These are phyloP conservation scores for Nothobranchius furzeri DNA, from an alignment of 2,113 vertebrate species.

Conservation along the genomic window DNA sequence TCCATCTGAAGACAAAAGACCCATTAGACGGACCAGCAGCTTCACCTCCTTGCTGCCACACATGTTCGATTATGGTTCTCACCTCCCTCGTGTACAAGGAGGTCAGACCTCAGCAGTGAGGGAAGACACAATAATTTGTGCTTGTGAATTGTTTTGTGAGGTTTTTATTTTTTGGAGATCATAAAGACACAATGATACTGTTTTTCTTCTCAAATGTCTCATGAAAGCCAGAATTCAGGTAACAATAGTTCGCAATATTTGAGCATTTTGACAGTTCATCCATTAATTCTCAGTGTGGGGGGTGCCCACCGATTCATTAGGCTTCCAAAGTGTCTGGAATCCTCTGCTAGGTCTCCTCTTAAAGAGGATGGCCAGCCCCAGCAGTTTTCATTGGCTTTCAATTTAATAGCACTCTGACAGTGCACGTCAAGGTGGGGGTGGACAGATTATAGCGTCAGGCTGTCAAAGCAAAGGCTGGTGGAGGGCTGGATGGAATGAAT, in stretches of 20 bases:
- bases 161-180: not conserved
- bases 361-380: conserved; percentile 65
- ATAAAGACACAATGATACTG: conserved; percentile 5
- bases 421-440: conserved; percentile 8
- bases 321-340: conserved; percentile 50
- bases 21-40: conserved; percentile 3
- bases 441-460: conserved; percentile 48
- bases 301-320: conserved; percentile 62
- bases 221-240: not conserved
- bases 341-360: conserved; percentile 61
- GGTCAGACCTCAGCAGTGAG: not conserved
- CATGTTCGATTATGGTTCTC: conserved; percentile 11
- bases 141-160: not conserved
- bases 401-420: conserved; percentile 57
- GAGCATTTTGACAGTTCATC: conserved; percentile 17
- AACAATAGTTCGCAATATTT: not conserved
- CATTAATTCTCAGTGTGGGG: conserved; percentile 39
- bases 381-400: conserved; percentile 67
- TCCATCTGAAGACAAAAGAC: conserved; percentile 13
- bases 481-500: conserved; percentile 14
- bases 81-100: not conserved
- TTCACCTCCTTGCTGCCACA: conserved; percentile 1
- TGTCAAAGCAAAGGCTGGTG: conserved; percentile 37
- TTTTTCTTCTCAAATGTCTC: not conserved
- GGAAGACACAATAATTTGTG: not conserved